Evolutionary conservation across 2,113 vertebrate genomes (phyloP), one percentile per base, ranked within the genome.

Genomic region (Perccottus glenii): DNA sequence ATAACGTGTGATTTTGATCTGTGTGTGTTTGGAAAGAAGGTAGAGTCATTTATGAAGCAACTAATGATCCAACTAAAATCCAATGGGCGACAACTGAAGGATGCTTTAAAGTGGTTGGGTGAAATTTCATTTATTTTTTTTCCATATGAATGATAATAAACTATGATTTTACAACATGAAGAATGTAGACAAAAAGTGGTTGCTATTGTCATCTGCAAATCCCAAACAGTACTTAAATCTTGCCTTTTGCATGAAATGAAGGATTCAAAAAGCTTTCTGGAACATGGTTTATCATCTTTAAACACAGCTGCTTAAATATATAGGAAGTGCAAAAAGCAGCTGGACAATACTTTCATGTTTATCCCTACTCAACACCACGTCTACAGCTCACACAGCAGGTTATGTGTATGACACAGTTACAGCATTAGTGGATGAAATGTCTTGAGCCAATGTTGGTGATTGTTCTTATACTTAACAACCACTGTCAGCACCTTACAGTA

Each of bases 401-500:
- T 15, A 65, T 60, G 62, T 15, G 7, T 45, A 73, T 19, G 10
- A n/a, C 9, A 15, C 40, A 59, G 49, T 72, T 67, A 64, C 47
- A 58, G 71, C 27, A 70, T 9, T 27, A 63, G 10, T 66, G 57
- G 63, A 71, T 55, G 52, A 70, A 85, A 79, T 73, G 67, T 60
- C 43, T 70, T 53, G 52, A 40, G 66, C 83, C 49, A 68, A 66
- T 60, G 49, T 51, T 73, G 43, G 40, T 57, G 56, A 38, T 64
- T 75, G 69, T 14, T 60, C 69, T 11, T 14, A 46, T 11, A 14
- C 10, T 6, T 46, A 11, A 11, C 44, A 3, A 46, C 6, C 8
- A 8, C 38, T 40, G 38, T 27, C 19, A 27, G 19, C 19, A 40
- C 38, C 8, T 8, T 40, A 40, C 8, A 40, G 11, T 49, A 7